A percentile compares a stretch with the other conserved stretches of the same genome.
Evolutionary conservation across 2,797 vertebrate species (phyloP).

Genomic region (Masticophis lateralis): DNA sequence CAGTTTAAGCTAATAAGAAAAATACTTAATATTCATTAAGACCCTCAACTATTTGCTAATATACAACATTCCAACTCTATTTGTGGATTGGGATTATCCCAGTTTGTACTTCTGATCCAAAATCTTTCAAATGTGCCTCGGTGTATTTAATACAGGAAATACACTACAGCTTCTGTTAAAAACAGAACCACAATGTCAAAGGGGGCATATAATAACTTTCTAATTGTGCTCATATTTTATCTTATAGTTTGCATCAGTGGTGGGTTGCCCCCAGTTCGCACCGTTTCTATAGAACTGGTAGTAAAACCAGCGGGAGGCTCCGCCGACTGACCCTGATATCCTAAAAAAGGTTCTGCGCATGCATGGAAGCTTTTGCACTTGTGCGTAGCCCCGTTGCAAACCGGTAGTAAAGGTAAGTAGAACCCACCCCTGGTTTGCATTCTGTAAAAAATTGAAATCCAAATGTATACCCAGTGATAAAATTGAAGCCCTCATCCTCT

Average conservation of each 20-base stretch:
- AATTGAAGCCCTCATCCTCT: neutral
- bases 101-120: neutral
- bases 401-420: no score
- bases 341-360: no score
- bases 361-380: no score
- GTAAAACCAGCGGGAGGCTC: no score
- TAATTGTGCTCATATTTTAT: neutral
- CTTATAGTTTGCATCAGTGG: neutral
- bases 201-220: neutral
- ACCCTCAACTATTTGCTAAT: neutral
- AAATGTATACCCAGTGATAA: neutral
- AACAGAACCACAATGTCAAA: neutral
- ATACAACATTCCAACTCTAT: neutral
- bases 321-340: no score
- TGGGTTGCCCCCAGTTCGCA: no score
- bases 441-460: neutral
- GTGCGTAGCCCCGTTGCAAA: no score
- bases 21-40: neutral
- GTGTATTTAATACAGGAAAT: neutral
- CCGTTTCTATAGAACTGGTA: no score
- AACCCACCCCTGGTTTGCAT: neutral
- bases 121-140: neutral
- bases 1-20: neutral
- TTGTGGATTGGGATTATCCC: neutral
- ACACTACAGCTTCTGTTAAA: neutral